Evolutionary conservation across 2,888 invertebrate genomes (phyloP).

Genomic region (Nymphalis polychloros): DNA sequence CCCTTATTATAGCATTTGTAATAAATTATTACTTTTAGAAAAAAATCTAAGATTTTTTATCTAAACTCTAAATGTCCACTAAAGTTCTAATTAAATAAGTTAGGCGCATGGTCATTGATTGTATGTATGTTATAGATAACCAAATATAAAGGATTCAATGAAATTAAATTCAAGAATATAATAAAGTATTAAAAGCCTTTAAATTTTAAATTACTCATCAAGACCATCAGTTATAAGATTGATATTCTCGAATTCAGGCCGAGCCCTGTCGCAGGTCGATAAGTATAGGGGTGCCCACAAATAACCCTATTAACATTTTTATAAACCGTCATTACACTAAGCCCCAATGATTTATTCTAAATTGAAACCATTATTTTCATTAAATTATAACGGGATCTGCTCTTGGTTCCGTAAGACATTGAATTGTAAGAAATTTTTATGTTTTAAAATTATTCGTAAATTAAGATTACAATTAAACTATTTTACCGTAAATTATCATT

Average conservation of each 20-base stretch:
- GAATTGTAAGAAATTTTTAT: slow-evolving; percentile 12
- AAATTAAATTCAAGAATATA: too few species aligned
- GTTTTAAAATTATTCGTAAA: background rate
- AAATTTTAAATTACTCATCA: too few species aligned
- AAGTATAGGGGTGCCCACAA: slow-evolving; percentile 38
- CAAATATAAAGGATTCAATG: too few species aligned
- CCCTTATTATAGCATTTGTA: too few species aligned
- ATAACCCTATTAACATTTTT: slow-evolving; percentile 39
- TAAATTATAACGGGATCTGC: slow-evolving; percentile 17
- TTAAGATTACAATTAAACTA: background rate
- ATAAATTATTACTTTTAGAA: too few species aligned
- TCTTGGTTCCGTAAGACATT: slow-evolving; percentile 11
- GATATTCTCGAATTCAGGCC: slow-evolving; percentile 27
- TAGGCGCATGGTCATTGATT: too few species aligned
- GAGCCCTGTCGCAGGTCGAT: slow-evolving; percentile 40
- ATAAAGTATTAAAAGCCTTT: too few species aligned
- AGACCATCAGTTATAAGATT: slow-evolving; percentile 5
- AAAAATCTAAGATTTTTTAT: too few species aligned
- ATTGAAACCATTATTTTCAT: slow-evolving; percentile 33
- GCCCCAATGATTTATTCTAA: slow-evolving; percentile 41
- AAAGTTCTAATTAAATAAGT: too few species aligned
- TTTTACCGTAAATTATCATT: background rate
- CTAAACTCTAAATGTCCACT: too few species aligned
- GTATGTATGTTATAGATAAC: too few species aligned
- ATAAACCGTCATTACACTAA: slow-evolving; percentile 43